Base-by-base conservation (phyloP, 2,797 vertebrate species). In the Arnoldichthys spilopterus region DNA sequence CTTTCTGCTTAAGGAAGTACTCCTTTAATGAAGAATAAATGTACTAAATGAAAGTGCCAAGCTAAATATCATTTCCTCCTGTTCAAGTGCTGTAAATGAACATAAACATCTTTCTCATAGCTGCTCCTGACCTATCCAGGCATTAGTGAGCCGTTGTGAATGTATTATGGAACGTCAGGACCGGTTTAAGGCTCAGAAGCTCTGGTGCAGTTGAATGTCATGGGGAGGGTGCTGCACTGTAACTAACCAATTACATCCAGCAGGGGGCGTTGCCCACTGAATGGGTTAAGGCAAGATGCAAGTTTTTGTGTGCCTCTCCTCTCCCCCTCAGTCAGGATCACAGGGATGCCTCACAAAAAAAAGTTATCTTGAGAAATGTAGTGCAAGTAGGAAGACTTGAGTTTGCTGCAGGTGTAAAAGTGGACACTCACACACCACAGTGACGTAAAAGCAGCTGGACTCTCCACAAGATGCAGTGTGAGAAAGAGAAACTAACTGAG, bases 311-410 rank as follows among this genome's bases (percentile, higher is more conserved):
- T 81, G 77, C 78, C 79, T 76, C 79, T 79, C 75, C 63, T 81
- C 75, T 66, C 49, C 51, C 68, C 37, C 61, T 49, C 62, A 58
- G 37, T 64, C 59, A 67, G 24, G 63, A 67, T 76, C 68, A 78
- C 62, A 78, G 45, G 43, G 37, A 72, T 24, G 75, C 61, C 73
- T 77, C 12, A 37, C 76, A 76, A 58, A 16, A 43, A 56, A 34
- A 56, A 43, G 18, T 40, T 68, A 53, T 78, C 63, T 74, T 54
- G 63, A 59, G 51, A 70, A 54, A 82, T 64, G 59, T 83, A 66
- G 82, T 85, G 81, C 77, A 89, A 87, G 79, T 85, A 91, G 92
- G 92, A 94, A 94, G 92, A 93, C 91, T 85, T 83, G 62, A 78
- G 72, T 82, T 82, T 81, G 68, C 79, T 83, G 69, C 63, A 74